Evolutionary conservation across 2,113 vertebrate genomes (phyloP).

Genomic region (Garra rufa): DNA sequence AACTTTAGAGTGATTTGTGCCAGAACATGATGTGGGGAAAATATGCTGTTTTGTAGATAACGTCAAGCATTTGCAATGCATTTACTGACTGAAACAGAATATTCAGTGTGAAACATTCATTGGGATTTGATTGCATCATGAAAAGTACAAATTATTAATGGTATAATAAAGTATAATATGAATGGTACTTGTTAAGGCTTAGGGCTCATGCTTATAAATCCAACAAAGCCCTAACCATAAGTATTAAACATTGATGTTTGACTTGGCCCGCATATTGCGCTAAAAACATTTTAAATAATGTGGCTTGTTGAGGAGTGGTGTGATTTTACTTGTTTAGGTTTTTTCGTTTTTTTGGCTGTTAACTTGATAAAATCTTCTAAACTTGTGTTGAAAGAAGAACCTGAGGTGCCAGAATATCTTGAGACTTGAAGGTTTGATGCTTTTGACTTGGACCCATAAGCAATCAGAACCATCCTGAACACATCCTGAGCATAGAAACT

Average conservation of each 20-base stretch:
- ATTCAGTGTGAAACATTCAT: background rate
- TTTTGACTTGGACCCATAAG: background rate
- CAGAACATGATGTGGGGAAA: background rate
- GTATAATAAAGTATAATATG: background rate
- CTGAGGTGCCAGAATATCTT: background rate
- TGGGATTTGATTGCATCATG: background rate
- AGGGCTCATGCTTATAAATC: background rate
- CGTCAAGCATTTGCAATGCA: background rate
- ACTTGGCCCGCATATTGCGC: background rate
- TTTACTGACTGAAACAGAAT: background rate
- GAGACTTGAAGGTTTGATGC: background rate
- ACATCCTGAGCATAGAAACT: too few relatives aligned
- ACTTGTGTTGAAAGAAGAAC: background rate
- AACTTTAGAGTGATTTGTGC: slow-evolving; percentile 40
- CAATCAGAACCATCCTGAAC: background rate
- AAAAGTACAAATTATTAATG: background rate
- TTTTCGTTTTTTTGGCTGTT: background rate
- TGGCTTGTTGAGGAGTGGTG: background rate
- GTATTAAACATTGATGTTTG: background rate
- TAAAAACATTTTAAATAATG: background rate
- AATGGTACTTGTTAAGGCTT: background rate
- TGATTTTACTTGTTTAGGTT: too few relatives aligned
- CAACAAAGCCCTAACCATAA: background rate
- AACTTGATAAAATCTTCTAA: background rate
- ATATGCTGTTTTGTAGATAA: background rate